Conservation (phyloP, 2,797 vertebrate genomes). For the Sebastes nivosus region DNA sequence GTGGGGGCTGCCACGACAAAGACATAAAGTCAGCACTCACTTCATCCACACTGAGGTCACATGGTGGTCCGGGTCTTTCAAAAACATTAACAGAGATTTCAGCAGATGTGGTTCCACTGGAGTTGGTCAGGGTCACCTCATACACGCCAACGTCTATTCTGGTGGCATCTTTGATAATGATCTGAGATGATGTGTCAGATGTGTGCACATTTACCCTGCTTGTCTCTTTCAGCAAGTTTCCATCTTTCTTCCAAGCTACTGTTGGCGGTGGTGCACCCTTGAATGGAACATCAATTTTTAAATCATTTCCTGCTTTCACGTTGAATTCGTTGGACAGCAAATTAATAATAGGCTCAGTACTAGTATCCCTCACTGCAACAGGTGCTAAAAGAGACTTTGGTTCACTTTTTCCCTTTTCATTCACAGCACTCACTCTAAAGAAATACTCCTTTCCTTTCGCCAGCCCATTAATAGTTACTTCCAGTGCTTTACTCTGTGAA, state of each 20-base stretch:
- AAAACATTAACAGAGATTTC: slow-evolving; percentile 90
- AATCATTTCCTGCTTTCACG: slow-evolving; percentile 92
- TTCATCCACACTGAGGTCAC: slow-evolving; percentile 88
- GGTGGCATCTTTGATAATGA: slow-evolving; percentile 91
- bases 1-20: slow-evolving; percentile 93
- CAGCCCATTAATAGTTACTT: slow-evolving; percentile 88
- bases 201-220: slow-evolving; percentile 90
- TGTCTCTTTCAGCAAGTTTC: slow-evolving; percentile 90
- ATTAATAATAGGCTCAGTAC: slow-evolving; percentile 88
- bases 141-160: slow-evolving; percentile 92
- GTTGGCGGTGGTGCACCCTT: slow-evolving; percentile 89
- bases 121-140: slow-evolving; percentile 89
- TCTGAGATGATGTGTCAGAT: slow-evolving; percentile 87
- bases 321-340: slow-evolving; percentile 91
- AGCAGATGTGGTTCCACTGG: slow-evolving; percentile 83
- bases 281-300: slow-evolving; percentile 94
- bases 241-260: slow-evolving; percentile 91
- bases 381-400: slow-evolving; percentile 89
- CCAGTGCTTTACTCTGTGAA: slow-evolving; percentile 89
- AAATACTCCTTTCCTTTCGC: slow-evolving; percentile 90
- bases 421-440: slow-evolving; percentile 92
- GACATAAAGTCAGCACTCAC: slow-evolving; percentile 92
- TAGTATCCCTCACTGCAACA: slow-evolving; percentile 89
- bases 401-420: slow-evolving; percentile 97
- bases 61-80: slow-evolving; percentile 93